Evolutionary conservation across 2,113 vertebrate species (phyloP), one percentile per base, ranked within the genome.

Genomic region (Zapornia atra): DNA sequence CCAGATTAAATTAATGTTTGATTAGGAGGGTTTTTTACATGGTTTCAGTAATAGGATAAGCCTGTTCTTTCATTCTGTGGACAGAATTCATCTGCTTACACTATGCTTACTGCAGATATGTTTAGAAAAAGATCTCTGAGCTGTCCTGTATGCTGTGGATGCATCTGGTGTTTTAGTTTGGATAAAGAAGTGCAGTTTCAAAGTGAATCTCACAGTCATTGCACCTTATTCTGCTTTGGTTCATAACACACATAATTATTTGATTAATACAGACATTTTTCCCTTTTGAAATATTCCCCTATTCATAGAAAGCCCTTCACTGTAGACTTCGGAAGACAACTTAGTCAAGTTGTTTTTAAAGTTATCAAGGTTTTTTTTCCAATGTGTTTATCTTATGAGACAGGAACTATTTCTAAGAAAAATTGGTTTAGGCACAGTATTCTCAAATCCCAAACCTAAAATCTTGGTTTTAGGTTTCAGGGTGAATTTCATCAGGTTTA

Each of bases 161-260:
- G 18, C 33, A 26, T 73, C 70, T 80, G 20, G 4, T 64, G 8
- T 54, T 86, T 60, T 59, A 34, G 24, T 80, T 25, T 84, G 28
- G 10, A 24, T 54, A 59, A 71, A 68, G 40, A 66, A 36, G 65
- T 25, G 5, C 29, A 50, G 17, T 76, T 59, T 50, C 54, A 31
- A 72, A 72, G 38, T 68, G 57, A 80, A 18, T 57, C 40, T 70
- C 22, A 11, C 12, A 50, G 24, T 56, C 8, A 20, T 77, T 44
- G 9, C 63, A 24, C 28, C 34, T 61, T 61, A 22, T 34, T 75
- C 16, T 82, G 25, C 9, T 82, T 75, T 82, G 22, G 11, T 87
- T 92, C 36, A 28, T 84, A 21, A 18, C 34, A 5, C 29, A 4
- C 5, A 6, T 36, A 15, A 42, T 38, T 0, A 0, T 76, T 80